Conservation (phyloP, 2,888 invertebrate genomes). For the Cyrtodaria siliqua region DNA sequence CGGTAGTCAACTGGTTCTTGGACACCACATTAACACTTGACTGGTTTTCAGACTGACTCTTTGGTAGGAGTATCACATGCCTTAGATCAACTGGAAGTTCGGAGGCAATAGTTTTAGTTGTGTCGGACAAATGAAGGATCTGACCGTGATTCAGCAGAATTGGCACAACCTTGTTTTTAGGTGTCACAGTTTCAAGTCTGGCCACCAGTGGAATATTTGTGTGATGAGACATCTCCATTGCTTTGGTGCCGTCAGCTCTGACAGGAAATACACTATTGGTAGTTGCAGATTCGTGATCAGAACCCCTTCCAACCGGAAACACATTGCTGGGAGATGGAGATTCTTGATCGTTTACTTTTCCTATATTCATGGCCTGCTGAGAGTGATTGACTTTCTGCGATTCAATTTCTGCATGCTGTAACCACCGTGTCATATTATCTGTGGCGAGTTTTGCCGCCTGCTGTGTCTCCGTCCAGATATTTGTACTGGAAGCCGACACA, state of each 20-base stretch:
- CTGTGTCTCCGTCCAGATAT: not conserved
- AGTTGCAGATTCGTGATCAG: too few species aligned
- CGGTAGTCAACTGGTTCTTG: not conserved
- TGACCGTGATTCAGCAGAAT: not conserved
- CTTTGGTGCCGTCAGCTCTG: not conserved
- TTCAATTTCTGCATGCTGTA: not conserved
- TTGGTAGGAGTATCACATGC: not conserved
- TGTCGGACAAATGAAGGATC: not conserved
- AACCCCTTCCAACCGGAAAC: not conserved
- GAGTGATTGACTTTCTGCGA: not conserved
- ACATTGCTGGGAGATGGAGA: too few species aligned
- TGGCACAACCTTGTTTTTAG: not conserved
- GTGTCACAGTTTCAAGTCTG: not conserved
- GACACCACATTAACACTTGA: not conserved
- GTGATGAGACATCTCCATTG: not conserved
- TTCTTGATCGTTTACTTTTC: not conserved
- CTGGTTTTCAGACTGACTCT: constrained; percentile 2
- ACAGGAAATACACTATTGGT: not conserved
- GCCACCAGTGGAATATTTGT: too few species aligned
- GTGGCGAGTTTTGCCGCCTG: not conserved
- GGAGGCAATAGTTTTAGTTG: not conserved
- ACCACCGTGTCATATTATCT: not conserved
- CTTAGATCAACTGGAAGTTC: constrained; percentile 15
- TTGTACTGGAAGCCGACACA: not conserved
- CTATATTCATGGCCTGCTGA: not conserved